A percentile compares a stretch with the other conserved stretches of the same genome.
Evolutionary conservation across 2,888 invertebrate species (phyloP).

Genomic region (Volucella inflata): DNA sequence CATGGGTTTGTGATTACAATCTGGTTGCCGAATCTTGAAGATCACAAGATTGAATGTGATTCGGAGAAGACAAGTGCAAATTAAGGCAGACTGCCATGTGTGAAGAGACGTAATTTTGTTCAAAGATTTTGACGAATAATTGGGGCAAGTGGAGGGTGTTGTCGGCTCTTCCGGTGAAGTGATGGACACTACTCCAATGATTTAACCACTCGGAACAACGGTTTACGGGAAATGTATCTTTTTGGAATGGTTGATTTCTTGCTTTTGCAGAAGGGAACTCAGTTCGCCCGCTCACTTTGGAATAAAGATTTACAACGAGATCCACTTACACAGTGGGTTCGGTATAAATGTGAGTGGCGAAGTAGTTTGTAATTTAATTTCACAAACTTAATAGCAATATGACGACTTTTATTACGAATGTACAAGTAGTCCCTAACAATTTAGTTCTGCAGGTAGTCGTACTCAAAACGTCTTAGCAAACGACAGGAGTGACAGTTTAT

Average conservation of each 20-base stretch:
- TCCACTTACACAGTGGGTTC: conserved; percentile 8
- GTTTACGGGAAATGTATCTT: conserved; percentile 5
- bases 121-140: conserved; percentile 11
- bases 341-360: too few species aligned
- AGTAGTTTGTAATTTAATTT: too few species aligned
- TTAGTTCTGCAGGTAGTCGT: too few species aligned
- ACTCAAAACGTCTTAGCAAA: too few species aligned
- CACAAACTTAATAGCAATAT: too few species aligned
- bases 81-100: conserved; percentile 44
- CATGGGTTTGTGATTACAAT: conserved; percentile 49
- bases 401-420: too few species aligned
- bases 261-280: background rate
- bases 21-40: conserved; percentile 26
- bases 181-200: background rate
- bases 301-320: too few species aligned
- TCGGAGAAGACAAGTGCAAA: conserved; percentile 50
- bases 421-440: too few species aligned
- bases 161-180: conserved; percentile 27
- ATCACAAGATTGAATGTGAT: conserved; percentile 1
- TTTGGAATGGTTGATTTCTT: conserved; percentile 9
- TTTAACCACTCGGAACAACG: background rate
- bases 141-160: conserved; percentile 17
- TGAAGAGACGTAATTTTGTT: conserved; percentile 24
- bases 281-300: too few species aligned
- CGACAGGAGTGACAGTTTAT: too few species aligned